Evolutionary conservation across 2,888 invertebrate genomes (phyloP).

Genomic region (Philereme transversata): DNA sequence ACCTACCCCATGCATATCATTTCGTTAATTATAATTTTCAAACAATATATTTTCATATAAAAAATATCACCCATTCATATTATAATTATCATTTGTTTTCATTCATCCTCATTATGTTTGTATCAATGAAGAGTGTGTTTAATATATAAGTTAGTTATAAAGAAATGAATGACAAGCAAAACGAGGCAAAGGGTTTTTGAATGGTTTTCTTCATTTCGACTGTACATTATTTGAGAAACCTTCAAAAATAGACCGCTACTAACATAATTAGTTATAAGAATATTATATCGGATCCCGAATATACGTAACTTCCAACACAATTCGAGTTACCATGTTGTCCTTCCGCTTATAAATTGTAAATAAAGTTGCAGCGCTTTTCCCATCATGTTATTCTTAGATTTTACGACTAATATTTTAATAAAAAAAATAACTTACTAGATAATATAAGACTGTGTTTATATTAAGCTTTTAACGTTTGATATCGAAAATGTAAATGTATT

Average conservation of each 20-base stretch:
- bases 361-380: conserved; percentile 55
- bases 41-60: not conserved
- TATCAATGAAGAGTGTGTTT: conserved; percentile 2
- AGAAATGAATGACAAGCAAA: conserved; percentile 74
- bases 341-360: conserved; percentile 71
- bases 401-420: not conserved
- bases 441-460: conserved; percentile 52
- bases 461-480: conserved; percentile 6
- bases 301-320: conserved; percentile 69
- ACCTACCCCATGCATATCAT: not conserved
- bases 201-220: conserved; percentile 67
- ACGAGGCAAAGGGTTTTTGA: conserved; percentile 78
- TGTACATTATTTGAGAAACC: conserved; percentile 77
- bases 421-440: not conserved
- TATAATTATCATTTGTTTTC: not conserved
- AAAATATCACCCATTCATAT: not conserved
- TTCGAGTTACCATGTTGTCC: conserved; percentile 77
- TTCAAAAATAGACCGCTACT: conserved; percentile 66
- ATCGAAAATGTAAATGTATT: not conserved
- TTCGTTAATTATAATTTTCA: not conserved
- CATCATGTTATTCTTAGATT: conserved; percentile 38
- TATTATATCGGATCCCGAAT: conserved; percentile 50
- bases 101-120: not conserved
- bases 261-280: conserved; percentile 55
- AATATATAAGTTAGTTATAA: conserved; percentile 48